These are phyloP conservation scores for Gouania willdenowi DNA, from an alignment of 2,797 vertebrate species.

Conservation along the genomic window DNA sequence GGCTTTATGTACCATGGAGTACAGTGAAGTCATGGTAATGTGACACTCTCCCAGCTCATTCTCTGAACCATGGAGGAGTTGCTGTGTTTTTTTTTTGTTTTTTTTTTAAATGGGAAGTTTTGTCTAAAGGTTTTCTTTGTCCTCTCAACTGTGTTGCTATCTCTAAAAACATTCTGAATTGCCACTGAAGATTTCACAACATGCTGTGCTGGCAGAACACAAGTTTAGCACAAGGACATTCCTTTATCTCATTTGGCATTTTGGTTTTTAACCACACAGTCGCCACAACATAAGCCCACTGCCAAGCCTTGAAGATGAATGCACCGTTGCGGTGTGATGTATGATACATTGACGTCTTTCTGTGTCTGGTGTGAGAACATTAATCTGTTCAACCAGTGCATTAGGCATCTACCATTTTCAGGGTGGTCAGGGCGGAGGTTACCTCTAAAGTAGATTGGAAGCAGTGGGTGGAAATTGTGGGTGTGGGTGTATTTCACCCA, in stretches of 20 bases:
- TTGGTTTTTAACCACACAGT: slow-evolving; percentile 5
- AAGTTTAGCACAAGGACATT: slow-evolving; percentile 27
- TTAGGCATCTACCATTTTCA: too few relatives aligned
- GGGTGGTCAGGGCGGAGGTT: too few relatives aligned
- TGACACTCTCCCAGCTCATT: not conserved
- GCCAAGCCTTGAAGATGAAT: slow-evolving; percentile 19
- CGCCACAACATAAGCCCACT: slow-evolving; percentile 13
- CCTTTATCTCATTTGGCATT: slow-evolving; percentile 26
- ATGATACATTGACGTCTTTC: not conserved
- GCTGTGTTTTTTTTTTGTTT: too few relatives aligned
- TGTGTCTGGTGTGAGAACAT: not conserved
- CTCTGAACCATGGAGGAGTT: too few relatives aligned
- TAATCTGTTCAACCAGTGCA: not conserved
- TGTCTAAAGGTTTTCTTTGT: not conserved
- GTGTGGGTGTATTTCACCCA: too few relatives aligned
- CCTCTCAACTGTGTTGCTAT: not conserved
- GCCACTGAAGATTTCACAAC: slow-evolving; percentile 7
- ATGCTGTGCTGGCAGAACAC: not conserved
- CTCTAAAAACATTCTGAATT: slow-evolving; percentile 7
- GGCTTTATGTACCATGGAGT: too few relatives aligned
- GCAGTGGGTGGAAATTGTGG: too few relatives aligned
- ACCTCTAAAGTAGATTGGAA: too few relatives aligned
- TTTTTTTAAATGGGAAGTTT: too few relatives aligned
- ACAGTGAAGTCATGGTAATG: too few relatives aligned
- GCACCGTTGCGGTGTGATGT: not conserved